Percentiles rank a stretch among this genome's conserved stretches.
These are phyloP conservation scores for Gymnoscopelus braueri DNA, from an alignment of 2,797 vertebrate species.

Conservation along the genomic window DNA sequence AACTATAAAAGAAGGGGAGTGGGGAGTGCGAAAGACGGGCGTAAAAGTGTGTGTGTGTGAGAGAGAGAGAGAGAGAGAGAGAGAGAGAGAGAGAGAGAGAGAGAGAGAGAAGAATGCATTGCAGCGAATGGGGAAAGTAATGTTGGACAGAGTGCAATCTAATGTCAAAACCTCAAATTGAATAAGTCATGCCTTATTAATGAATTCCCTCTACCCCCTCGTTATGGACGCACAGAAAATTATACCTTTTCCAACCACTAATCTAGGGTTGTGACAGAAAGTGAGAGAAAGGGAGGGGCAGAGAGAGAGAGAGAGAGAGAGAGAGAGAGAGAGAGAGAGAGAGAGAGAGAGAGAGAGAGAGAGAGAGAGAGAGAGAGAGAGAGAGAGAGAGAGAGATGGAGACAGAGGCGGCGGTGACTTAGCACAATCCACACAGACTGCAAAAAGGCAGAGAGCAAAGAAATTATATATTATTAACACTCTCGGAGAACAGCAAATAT, in stretches of 20 bases:
- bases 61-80: neutral
- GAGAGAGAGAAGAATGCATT: conserved; percentile 32
- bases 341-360: neutral
- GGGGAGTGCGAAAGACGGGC: conserved; percentile 39
- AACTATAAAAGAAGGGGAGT: conserved; percentile 32
- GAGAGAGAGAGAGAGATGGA: neutral
- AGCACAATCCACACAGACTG: neutral
- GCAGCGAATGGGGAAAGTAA: conserved; percentile 36
- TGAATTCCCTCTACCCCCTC: conserved; percentile 51
- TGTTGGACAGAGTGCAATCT: conserved; percentile 55
- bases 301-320: neutral
- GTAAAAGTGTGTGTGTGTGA: neutral
- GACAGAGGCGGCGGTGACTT: neutral
- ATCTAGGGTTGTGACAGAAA: conserved; percentile 38
- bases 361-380: neutral
- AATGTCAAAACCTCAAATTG: conserved; percentile 36
- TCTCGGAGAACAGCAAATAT: neutral
- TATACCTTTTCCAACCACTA: conserved; percentile 50
- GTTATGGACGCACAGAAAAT: conserved; percentile 45
- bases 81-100: neutral
- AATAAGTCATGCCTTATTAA: conserved; percentile 57
- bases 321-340: neutral
- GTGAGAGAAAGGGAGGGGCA: neutral
- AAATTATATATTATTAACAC: conserved; percentile 23
- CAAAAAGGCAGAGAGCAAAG: neutral